Evolutionary conservation across 92 coral and sea anemone species (phyloP).

Genomic region (Metridium senile): DNA sequence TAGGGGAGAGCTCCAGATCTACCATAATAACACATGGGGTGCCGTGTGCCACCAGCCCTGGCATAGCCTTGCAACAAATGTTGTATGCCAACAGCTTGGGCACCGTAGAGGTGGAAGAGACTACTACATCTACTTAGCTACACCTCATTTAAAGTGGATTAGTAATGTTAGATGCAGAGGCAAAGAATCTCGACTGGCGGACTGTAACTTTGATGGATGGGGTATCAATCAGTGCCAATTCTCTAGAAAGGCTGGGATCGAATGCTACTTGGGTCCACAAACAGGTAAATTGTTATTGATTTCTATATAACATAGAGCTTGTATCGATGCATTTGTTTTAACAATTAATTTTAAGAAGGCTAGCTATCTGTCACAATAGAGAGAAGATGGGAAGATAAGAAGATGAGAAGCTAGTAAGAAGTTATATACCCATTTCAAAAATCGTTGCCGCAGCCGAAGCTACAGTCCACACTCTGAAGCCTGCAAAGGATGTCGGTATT

Average conservation of each 20-base stretch:
- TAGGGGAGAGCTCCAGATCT: constrained; percentile 28
- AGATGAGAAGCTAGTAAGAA: too few species aligned
- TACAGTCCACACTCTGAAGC: too few species aligned
- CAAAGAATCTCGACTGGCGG: not conserved
- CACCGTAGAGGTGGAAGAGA: not conserved
- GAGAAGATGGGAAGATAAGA: too few species aligned
- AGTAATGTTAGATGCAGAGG: constrained; percentile 12
- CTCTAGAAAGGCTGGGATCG: not conserved
- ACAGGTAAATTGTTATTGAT: not conserved
- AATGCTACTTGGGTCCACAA: not conserved
- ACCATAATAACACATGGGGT: constrained; percentile 25
- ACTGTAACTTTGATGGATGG: constrained; percentile 5
- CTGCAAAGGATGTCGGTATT: too few species aligned
- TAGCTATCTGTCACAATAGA: too few species aligned
- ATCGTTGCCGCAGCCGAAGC: too few species aligned
- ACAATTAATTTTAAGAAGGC: too few species aligned
- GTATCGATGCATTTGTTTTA: too few species aligned
- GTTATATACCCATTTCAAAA: too few species aligned
- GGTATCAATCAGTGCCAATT: not conserved
- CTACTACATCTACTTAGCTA: too few species aligned
- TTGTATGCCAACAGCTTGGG: constrained; percentile 30
- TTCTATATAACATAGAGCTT: not conserved
- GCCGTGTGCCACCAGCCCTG: constrained; percentile 17
- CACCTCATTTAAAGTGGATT: not conserved
- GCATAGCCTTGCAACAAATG: not conserved